Evolutionary conservation across 2,797 vertebrate genomes (phyloP).

Genomic region (Onychomys arenicola): DNA sequence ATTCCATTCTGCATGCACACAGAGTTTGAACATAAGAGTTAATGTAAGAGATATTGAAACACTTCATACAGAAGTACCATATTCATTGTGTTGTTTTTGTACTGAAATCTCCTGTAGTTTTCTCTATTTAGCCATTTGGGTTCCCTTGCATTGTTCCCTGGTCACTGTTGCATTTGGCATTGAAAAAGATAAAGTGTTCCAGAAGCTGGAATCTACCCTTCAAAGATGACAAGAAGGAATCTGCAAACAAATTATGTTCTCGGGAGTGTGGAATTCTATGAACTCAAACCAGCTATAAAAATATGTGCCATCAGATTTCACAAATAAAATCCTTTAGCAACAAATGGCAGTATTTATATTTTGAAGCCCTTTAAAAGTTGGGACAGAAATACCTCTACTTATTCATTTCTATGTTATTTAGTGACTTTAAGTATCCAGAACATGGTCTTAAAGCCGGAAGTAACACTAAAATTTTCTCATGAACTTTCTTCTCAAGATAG

Average conservation of each 20-base stretch:
- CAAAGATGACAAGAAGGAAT: constrained; percentile 45
- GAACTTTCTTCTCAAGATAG: constrained; percentile 64
- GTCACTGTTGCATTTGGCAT: not conserved
- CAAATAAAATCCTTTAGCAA: constrained; percentile 62
- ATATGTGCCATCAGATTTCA: constrained; percentile 8
- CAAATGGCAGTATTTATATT: constrained; percentile 49
- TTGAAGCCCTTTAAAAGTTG: not conserved
- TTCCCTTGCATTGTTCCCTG: not conserved
- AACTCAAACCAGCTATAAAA: constrained; percentile 51
- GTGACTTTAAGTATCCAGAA: not conserved
- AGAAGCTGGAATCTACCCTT: constrained; percentile 37
- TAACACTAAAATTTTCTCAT: constrained; percentile 42
- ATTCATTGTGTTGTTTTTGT: not conserved
- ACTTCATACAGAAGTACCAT: not conserved
- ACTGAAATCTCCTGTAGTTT: not conserved
- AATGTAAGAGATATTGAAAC: not conserved
- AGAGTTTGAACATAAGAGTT: not conserved
- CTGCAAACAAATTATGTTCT: constrained; percentile 52
- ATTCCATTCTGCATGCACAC: not conserved
- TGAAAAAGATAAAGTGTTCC: not conserved
- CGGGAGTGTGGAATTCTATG: not conserved
- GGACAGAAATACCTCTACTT: constrained; percentile 23
- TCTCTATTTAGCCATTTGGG: constrained; percentile 16
- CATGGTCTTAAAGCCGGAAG: constrained; percentile 33
- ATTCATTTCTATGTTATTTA: not conserved